Percentiles rank a stretch among this genome's conserved stretches.
Conservation (phyloP, 2,113 vertebrate species). For the Limnothrissa miodon region DNA sequence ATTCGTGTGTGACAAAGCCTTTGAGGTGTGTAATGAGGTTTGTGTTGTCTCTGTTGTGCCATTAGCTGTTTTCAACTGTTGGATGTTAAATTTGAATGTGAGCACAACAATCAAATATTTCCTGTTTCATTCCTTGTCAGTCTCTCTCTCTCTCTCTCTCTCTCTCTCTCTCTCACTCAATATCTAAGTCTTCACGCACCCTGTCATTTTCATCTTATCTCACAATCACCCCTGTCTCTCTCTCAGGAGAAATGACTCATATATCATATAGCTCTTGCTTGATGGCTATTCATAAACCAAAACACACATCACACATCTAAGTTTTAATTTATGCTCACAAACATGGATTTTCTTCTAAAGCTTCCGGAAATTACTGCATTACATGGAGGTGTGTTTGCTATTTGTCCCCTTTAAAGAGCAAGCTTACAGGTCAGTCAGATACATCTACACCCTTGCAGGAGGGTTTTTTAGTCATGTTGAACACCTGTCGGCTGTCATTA, state of each 20-base stretch:
- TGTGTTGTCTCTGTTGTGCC: not conserved
- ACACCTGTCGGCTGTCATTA: not conserved
- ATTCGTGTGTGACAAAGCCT: not conserved
- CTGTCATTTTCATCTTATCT: not conserved
- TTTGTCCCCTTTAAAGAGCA: not conserved
- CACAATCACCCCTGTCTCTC: not conserved
- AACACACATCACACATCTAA: not conserved
- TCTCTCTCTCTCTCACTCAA: not conserved
- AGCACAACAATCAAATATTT: not conserved
- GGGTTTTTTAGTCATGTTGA: not conserved
- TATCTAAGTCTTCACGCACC: not conserved
- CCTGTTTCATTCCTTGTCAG: not conserved
- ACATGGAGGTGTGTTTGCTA: not conserved
- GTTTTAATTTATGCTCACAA: not conserved
- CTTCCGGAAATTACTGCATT: not conserved
- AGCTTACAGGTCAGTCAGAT: not conserved
- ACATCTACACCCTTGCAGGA: not conserved
- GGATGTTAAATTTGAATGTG: not conserved
- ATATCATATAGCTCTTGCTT: not conserved
- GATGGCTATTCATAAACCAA: not conserved
- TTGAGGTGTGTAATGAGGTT: not conserved
- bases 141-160: not conserved
- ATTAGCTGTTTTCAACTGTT: not conserved
- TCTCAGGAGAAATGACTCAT: slow-evolving; percentile 2
- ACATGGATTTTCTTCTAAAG: not conserved